Conservation (phyloP, 2,113 vertebrate species). For the Entomyzon cyanotis region DNA sequence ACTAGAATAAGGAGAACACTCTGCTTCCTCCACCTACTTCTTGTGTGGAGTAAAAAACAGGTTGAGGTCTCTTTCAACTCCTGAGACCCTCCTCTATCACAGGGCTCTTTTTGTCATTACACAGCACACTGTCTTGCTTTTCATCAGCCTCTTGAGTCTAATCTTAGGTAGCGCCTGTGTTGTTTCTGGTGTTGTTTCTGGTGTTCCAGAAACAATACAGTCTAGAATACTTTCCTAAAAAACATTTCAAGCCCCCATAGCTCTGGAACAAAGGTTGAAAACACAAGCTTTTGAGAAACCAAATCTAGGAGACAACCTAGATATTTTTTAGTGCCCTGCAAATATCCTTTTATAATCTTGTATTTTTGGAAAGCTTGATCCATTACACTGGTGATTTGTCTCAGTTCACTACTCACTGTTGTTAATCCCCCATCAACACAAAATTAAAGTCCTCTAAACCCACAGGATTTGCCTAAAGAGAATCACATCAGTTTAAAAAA, state of each 20-base stretch:
- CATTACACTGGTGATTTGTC: background rate
- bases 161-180: background rate
- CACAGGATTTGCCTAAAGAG: background rate
- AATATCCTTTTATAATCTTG: background rate
- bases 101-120: background rate
- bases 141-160: background rate
- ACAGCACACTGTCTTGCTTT: background rate
- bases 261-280: background rate
- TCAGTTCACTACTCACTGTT: background rate
- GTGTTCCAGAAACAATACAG: background rate
- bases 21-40: constrained; percentile 14
- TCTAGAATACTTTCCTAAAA: background rate
- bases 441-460: background rate
- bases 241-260: background rate
- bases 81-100: background rate
- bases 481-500: background rate
- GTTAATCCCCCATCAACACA: background rate
- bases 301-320: background rate
- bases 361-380: background rate
- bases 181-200: background rate
- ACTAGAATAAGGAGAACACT: constrained; percentile 27
- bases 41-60: background rate
- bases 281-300: background rate
- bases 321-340: background rate
- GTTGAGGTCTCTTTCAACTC: background rate